A percentile compares a stretch with the other conserved stretches of the same genome.
Conservation (phyloP, 1,140 invertebrate species). For the Episyrphus balteatus region DNA sequence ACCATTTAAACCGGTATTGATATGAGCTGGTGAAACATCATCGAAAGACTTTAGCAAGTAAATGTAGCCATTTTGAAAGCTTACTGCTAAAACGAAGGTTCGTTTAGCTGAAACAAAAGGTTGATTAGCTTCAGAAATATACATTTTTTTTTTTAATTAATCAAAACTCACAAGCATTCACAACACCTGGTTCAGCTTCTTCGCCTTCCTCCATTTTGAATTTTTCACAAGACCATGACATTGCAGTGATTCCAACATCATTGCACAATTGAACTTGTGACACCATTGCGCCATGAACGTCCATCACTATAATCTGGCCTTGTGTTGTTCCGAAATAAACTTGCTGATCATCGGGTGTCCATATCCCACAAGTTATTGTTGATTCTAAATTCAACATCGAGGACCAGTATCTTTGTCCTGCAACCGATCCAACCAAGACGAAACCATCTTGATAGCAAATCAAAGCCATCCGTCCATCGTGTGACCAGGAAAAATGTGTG, state of each 20-base stretch:
- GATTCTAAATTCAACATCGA: slow-evolving; percentile 91
- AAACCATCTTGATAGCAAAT: slow-evolving; percentile 98
- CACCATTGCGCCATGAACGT: slow-evolving; percentile 89
- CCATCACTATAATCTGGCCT: slow-evolving; percentile 90
- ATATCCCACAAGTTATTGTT: slow-evolving; percentile 90
- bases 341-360: slow-evolving; percentile 95
- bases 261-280: slow-evolving; percentile 73
- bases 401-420: slow-evolving; percentile 96
- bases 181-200: slow-evolving; percentile 47
- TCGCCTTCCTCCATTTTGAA: slow-evolving; percentile 96
- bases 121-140: neutral
- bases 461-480: slow-evolving; percentile 94
- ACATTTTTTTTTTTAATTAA: neutral
- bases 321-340: slow-evolving; percentile 92
- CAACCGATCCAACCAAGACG: slow-evolving; percentile 90
- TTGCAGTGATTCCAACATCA: slow-evolving; percentile 72
- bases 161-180: slow-evolving; percentile 35
- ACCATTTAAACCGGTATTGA: slow-evolving; percentile 70
- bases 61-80: slow-evolving; percentile 78
- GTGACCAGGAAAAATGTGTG: slow-evolving; percentile 95
- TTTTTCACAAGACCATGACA: slow-evolving; percentile 95
- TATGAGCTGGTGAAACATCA: slow-evolving; percentile 76
- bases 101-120: slow-evolving; percentile 39
- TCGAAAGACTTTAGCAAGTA: slow-evolving; percentile 84
- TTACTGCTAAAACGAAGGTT: slow-evolving; percentile 73